These are phyloP conservation scores for Zootoca vivipara DNA, from an alignment of 2,113 vertebrate species.

Conservation along the genomic window DNA sequence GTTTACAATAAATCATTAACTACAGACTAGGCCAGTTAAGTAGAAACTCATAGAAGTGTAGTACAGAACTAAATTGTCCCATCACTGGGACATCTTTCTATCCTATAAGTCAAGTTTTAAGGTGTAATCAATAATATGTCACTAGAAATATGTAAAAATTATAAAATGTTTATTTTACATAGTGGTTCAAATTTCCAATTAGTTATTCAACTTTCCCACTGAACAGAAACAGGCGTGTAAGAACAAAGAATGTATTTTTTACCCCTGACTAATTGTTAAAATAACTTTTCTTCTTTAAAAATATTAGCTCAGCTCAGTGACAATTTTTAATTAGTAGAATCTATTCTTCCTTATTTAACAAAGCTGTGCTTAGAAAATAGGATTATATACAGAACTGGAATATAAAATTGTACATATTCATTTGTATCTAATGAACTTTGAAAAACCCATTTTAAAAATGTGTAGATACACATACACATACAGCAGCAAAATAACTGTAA, in stretches of 20 bases:
- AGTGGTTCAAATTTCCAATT: slow-evolving; percentile 17
- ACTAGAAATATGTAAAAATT: slow-evolving; percentile 66
- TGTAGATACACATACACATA: slow-evolving; percentile 54
- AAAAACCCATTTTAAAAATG: slow-evolving; percentile 57
- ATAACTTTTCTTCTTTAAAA: slow-evolving; percentile 48
- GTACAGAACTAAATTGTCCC: neutral
- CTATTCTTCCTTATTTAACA: slow-evolving; percentile 53
- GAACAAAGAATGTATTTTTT: slow-evolving; percentile 24
- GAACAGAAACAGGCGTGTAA: slow-evolving; percentile 46
- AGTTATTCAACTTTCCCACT: slow-evolving; percentile 51
- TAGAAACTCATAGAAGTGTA: neutral
- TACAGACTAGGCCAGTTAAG: neutral
- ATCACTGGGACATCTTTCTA: neutral
- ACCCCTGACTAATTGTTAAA: slow-evolving; percentile 19
- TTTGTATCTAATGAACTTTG: slow-evolving; percentile 50
- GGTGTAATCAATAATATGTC: slow-evolving; percentile 21
- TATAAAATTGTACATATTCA: slow-evolving; percentile 61
- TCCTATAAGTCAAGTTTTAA: neutral
- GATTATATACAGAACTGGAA: slow-evolving; percentile 64
- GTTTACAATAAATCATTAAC: neutral
- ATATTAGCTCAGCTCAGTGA: slow-evolving; percentile 37
- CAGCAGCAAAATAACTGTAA: slow-evolving; percentile 36
- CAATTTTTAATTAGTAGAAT: slow-evolving; percentile 55
- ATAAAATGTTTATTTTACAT: slow-evolving; percentile 64
- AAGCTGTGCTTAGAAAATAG: slow-evolving; percentile 64